Evolutionary conservation across 2,113 vertebrate species (phyloP), one percentile per base, ranked within the genome.

Genomic region (Amphilophus citrinellus): DNA sequence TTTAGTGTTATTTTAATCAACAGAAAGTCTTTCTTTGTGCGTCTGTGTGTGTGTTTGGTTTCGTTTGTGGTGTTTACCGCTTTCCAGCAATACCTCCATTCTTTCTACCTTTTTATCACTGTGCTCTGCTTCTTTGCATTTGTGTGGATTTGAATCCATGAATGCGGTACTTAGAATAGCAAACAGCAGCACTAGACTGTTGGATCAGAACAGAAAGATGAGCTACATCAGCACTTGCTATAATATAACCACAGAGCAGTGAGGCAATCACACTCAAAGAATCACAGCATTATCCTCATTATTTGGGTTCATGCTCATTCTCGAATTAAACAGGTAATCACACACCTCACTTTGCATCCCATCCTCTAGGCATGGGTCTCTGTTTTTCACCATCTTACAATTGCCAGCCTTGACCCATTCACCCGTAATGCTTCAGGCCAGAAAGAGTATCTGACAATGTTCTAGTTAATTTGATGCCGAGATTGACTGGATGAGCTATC

Each of bases 391-490:
- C 5, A 18, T 47, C 63, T 71, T 80, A 56, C 37, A 66, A 44
- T 30, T 9, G 47, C 60, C 71, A 63, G 20, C 84, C 59, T 65
- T 79, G 56, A 89, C 61, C 84, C 82, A 30, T 66, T 86, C 81
- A 63, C 50, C 85, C 62, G 3, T 78, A 62, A 83, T 61, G 84
- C 84, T 81, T 61, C 30, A 56, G 79, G 83, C 83, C 84, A 84
- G 76, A 80, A 84, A 76, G 75, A 85, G 61, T 77, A 78, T 84
- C 80, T 88, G 89, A 91, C 89, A 85, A 75, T 85, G 76, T 77
- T 84, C 88, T 88, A 59, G 85, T 90, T 91, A 89, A 90, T 94
- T 87, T 86, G 79, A 87, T 88, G 91, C 77, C 77, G 68, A 87
- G 87, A 91, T 88, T 89, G 84, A 85, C 80, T 87, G 86, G 82